Conservation (phyloP, 2,113 vertebrate species). For the Vombatus ursinus region DNA sequence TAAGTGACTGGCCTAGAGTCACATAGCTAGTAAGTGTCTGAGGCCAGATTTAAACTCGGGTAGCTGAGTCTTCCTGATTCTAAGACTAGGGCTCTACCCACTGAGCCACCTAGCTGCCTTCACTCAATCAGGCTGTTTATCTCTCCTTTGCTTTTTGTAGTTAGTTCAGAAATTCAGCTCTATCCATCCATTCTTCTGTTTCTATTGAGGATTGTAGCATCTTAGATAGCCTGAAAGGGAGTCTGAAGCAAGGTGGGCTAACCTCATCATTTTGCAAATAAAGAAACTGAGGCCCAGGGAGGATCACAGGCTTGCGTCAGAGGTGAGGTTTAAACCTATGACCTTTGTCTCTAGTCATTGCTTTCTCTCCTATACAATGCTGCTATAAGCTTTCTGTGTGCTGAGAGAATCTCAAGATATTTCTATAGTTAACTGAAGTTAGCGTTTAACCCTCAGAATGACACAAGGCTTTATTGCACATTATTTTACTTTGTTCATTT, state of each 20-base stretch:
- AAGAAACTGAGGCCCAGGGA: neutral
- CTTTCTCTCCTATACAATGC: neutral
- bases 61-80: neutral
- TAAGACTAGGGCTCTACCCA: neutral
- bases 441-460: neutral
- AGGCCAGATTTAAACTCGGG: neutral
- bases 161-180: neutral
- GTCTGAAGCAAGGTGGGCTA: neutral
- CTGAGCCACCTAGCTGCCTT: neutral
- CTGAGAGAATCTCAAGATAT: neutral
- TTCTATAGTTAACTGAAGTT: neutral
- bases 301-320: neutral
- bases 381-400: neutral
- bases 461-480: neutral
- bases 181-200: neutral
- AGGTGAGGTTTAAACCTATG: neutral
- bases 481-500: neutral
- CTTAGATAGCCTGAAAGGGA: neutral
- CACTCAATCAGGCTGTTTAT: neutral
- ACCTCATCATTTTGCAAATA: neutral
- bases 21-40: neutral
- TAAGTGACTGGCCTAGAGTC: neutral
- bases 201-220: neutral
- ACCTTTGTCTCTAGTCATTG: neutral
- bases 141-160: neutral